Evolutionary conservation across 2,888 invertebrate genomes (phyloP).

Genomic region (Apotomis turbidana): DNA sequence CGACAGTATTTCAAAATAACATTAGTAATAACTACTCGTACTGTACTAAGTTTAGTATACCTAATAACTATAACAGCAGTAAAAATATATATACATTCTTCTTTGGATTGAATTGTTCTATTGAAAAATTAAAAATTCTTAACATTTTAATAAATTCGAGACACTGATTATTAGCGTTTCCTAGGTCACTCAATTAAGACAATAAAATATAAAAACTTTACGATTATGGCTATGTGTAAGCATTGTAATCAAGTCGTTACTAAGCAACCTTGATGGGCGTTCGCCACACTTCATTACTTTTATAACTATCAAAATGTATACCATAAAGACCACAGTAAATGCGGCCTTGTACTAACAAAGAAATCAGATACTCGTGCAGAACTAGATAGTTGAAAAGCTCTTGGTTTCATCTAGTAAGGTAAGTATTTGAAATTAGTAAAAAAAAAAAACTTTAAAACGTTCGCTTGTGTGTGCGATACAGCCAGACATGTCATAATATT

Average conservation of each 20-base stretch:
- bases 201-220: slow-evolving; percentile 26
- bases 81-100: too few relatives aligned
- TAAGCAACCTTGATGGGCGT: slow-evolving; percentile 17
- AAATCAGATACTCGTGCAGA: not conserved
- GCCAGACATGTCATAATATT: not conserved
- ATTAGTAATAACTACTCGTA: too few relatives aligned
- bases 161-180: not conserved
- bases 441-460: too few relatives aligned
- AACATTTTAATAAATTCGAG: not conserved
- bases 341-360: not conserved
- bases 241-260: slow-evolving; percentile 19
- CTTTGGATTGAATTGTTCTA: too few relatives aligned
- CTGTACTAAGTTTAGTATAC: too few relatives aligned
- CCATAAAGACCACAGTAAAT: not conserved
- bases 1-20: too few relatives aligned
- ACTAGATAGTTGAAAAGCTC: too few relatives aligned
- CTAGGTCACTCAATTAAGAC: slow-evolving; percentile 3
- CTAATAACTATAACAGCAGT: too few relatives aligned
- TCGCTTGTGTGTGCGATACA: not conserved
- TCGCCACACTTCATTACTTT: slow-evolving; percentile 27
- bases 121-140: too few relatives aligned
- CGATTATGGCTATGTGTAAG: slow-evolving; percentile 19
- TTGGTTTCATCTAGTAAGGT: too few relatives aligned
- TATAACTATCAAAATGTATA: slow-evolving; percentile 20
- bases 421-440: too few relatives aligned